Evolutionary conservation across 2,888 invertebrate genomes (phyloP).

Genomic region (Xestia sexstrigata): DNA sequence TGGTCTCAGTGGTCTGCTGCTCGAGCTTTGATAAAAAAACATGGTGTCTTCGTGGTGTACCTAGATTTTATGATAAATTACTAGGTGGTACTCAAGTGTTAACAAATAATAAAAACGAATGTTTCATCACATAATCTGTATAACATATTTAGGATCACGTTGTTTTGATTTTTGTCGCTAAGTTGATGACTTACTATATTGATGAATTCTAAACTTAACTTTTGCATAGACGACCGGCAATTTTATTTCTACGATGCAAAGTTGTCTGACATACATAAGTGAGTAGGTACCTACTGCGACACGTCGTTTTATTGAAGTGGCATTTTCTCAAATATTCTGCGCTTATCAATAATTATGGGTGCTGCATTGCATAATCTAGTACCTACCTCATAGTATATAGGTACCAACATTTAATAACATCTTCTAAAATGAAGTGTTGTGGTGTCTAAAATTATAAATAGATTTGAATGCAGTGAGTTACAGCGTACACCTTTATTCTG

Average conservation of each 20-base stretch:
- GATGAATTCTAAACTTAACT: too few species aligned
- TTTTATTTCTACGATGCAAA: background rate
- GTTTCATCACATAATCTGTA: background rate
- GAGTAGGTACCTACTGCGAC: background rate
- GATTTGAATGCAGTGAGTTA: conserved; percentile 31
- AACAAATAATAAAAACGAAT: background rate
- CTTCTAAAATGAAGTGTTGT: conserved; percentile 11
- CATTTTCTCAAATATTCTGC: background rate
- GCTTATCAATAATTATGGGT: background rate
- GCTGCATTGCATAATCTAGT: conserved; percentile 4
- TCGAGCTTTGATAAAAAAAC: background rate
- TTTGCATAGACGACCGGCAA: background rate
- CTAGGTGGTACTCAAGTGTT: background rate
- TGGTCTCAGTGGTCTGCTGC: background rate
- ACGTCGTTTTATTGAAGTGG: background rate
- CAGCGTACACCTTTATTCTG: conserved; percentile 34
- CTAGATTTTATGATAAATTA: background rate
- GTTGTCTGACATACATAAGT: background rate
- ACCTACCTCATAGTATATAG: background rate
- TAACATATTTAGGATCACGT: background rate
- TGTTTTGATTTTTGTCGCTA: too few species aligned
- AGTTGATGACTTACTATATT: background rate
- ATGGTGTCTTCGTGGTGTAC: background rate
- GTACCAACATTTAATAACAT: background rate
- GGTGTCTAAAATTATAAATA: conserved; percentile 33